These are phyloP conservation scores for Mesodorylaimus sp. DNA, from an alignment of 2,888 invertebrate genomes.

Conservation along the genomic window DNA sequence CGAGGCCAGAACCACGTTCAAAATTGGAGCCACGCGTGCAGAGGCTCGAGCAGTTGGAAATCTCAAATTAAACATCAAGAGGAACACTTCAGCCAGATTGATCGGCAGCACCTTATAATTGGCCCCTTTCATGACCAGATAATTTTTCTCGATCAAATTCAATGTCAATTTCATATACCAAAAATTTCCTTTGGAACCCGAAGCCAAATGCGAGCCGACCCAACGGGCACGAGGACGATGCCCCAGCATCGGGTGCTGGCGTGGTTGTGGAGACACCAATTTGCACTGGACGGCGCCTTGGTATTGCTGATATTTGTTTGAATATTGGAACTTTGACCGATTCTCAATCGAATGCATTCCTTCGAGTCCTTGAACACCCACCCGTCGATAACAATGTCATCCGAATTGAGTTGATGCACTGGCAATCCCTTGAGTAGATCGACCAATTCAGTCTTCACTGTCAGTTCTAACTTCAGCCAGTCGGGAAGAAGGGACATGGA, in stretches of 20 bases:
- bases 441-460: constrained; percentile 53
- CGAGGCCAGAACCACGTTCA: constrained; percentile 74
- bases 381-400: constrained; percentile 21
- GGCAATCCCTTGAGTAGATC: constrained; percentile 10
- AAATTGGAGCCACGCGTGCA: constrained; percentile 58
- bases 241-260: too few relatives aligned
- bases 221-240: too few relatives aligned
- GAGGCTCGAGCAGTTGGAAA: constrained; percentile 63
- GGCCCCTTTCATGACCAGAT: constrained; percentile 45
- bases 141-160: constrained; percentile 74
- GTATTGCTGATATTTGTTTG: not conserved
- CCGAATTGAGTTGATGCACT: constrained; percentile 13
- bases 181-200: constrained; percentile 68
- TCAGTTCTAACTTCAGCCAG: constrained; percentile 75
- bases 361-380: constrained; percentile 18
- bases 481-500: constrained; percentile 52
- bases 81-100: constrained; percentile 45
- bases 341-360: constrained; percentile 16
- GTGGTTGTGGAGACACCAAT: too few relatives aligned
- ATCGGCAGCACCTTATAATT: constrained; percentile 24
- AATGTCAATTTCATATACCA: constrained; percentile 73
- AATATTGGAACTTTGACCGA: too few relatives aligned
- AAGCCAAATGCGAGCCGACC: constrained; percentile 65
- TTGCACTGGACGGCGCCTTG: too few relatives aligned
- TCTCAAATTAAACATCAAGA: constrained; percentile 67